phyloP scores from a whole-genome alignment of 2,888 invertebrate species.

The Mythimna impura region DNA sequence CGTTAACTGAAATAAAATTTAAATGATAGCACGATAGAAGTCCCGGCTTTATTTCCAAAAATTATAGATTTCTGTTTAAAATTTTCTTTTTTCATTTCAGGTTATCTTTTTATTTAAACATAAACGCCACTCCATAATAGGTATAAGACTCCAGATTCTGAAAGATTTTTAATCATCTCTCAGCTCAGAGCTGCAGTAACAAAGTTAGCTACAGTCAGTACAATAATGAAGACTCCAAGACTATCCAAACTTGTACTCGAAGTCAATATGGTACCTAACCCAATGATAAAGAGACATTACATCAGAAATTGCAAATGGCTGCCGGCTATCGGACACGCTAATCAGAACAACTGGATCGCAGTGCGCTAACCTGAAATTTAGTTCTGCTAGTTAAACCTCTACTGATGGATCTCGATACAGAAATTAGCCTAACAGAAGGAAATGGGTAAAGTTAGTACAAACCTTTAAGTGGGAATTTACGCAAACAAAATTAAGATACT shows the following conservation, averaged over 20 bases:
- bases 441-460: not conserved
- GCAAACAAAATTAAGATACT: not conserved
- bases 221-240: not conserved
- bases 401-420: constrained; percentile 33
- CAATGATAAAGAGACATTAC: constrained; percentile 38
- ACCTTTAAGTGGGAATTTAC: not conserved
- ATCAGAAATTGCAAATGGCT: constrained; percentile 52
- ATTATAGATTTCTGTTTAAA: not conserved
- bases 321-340: constrained; percentile 46
- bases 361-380: constrained; percentile 55
- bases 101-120: no score
- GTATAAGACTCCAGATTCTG: not conserved
- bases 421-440: not conserved
- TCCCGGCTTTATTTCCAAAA: not conserved
- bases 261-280: constrained; percentile 23
- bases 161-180: no score
- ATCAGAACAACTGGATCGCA: constrained; percentile 48
- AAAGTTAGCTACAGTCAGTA: not conserved
- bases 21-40: constrained; percentile 19
- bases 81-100: not conserved
- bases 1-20: constrained; percentile 35
- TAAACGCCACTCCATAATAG: not conserved
- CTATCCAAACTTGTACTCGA: not conserved
- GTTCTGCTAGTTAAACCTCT: constrained; percentile 27
- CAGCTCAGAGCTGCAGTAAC: no score